phyloP scores from a whole-genome alignment of 2,113 vertebrate species.

The Rhea pennata region DNA sequence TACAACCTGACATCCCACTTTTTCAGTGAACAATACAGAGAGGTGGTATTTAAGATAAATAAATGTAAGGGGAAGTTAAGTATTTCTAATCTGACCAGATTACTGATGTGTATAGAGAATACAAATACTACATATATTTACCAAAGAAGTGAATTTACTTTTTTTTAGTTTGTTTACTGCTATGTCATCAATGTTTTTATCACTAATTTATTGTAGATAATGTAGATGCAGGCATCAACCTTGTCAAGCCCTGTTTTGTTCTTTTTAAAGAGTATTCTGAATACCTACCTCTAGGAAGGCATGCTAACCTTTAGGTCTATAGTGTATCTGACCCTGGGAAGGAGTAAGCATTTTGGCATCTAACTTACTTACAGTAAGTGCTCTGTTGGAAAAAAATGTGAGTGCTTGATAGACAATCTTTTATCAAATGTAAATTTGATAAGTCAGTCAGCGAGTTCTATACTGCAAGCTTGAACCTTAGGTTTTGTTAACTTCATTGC shows the following conservation, averaged over 20 bases:
- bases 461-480: neutral
- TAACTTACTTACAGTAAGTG: neutral
- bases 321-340: neutral
- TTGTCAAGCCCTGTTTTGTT: neutral
- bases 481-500: neutral
- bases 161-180: too few species aligned
- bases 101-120: too few species aligned
- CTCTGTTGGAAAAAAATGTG: neutral
- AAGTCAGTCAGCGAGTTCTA: too few species aligned
- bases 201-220: neutral
- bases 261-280: neutral
- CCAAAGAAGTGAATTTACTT: too few species aligned
- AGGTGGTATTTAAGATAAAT: neutral
- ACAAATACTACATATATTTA: too few species aligned
- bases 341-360: neutral
- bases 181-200: neutral
- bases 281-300: neutral
- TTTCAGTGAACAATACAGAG: neutral
- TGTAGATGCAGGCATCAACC: neutral
- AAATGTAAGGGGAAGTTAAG: too few species aligned
- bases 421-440: neutral
- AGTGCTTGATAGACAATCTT: neutral
- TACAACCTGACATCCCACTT: neutral
- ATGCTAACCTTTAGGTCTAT: neutral
- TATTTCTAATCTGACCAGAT: too few species aligned